These are phyloP conservation scores for Tragelaphus buxtoni DNA, from an alignment of 2,113 vertebrate species.

Conservation along the genomic window DNA sequence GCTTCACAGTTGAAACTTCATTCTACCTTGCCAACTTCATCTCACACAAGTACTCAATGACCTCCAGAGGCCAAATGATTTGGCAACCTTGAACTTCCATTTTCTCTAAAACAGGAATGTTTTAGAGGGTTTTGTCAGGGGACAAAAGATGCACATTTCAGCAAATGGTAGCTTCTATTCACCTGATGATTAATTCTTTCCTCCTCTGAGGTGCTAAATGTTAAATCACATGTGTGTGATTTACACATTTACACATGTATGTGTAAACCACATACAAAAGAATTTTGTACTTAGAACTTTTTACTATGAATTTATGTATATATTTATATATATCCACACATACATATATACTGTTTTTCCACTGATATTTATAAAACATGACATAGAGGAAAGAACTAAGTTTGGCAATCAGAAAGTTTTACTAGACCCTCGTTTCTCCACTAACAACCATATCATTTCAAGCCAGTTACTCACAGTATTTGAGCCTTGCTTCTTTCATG, in stretches of 20 bases:
- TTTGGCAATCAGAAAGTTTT: background rate
- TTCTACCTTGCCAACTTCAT: background rate
- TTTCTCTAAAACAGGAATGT: background rate
- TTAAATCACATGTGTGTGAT: background rate
- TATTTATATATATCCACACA: background rate
- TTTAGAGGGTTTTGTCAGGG: background rate
- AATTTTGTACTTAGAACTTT: background rate
- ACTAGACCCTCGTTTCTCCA: background rate
- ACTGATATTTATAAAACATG: background rate
- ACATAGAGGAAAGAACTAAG: background rate
- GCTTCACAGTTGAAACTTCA: background rate
- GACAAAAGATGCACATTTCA: background rate
- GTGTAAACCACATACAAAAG: background rate
- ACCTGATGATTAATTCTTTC: background rate
- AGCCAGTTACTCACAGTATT: background rate
- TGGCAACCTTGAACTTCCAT: background rate
- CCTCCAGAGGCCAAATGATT: background rate
- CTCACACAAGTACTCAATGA: background rate
- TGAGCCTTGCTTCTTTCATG: background rate
- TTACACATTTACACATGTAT: background rate
- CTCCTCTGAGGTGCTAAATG: background rate
- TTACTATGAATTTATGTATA: background rate
- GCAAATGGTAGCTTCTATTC: background rate
- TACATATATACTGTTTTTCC: background rate
- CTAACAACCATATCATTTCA: background rate